A percentile compares a stretch with the other conserved stretches of the same genome.
Conservation (phyloP, 2,797 vertebrate genomes). For the Urocyon cinereoargenteus region DNA sequence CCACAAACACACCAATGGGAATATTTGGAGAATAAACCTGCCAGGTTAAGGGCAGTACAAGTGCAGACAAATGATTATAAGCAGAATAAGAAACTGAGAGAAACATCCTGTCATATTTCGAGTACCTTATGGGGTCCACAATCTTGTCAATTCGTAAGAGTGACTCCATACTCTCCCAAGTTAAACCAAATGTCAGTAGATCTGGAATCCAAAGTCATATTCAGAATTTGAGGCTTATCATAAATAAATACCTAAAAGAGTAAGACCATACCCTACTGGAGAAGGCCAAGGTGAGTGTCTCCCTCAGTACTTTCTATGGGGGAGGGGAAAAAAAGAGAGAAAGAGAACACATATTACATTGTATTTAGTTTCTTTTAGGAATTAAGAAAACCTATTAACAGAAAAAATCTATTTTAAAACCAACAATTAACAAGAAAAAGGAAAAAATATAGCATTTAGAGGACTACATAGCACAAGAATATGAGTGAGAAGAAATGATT, state of each 20-base stretch:
- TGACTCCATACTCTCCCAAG: not conserved
- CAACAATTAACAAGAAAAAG: not conserved
- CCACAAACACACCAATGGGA: not conserved
- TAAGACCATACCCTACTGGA: not conserved
- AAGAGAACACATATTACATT: not conserved
- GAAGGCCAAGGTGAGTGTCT: too few species aligned
- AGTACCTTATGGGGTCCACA: not conserved
- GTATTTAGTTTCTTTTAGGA: not conserved
- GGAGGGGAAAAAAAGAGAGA: not conserved
- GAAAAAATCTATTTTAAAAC: not conserved
- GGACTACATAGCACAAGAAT: not conserved
- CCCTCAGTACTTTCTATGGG: not conserved
- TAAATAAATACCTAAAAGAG: not conserved
- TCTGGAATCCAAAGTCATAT: not conserved
- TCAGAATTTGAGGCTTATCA: not conserved
- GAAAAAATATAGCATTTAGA: not conserved
- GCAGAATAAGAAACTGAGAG: not conserved
- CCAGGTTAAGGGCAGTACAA: not conserved
- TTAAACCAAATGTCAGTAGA: not conserved
- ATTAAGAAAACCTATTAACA: not conserved
- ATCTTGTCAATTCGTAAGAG: not conserved
- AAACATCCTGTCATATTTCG: fast-evolving
- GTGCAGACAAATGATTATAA: not conserved
- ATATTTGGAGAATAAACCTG: not conserved
- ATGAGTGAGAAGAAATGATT: not conserved